Evolutionary conservation across 2,888 invertebrate genomes (phyloP).

Genomic region (Eurytoma californica): DNA sequence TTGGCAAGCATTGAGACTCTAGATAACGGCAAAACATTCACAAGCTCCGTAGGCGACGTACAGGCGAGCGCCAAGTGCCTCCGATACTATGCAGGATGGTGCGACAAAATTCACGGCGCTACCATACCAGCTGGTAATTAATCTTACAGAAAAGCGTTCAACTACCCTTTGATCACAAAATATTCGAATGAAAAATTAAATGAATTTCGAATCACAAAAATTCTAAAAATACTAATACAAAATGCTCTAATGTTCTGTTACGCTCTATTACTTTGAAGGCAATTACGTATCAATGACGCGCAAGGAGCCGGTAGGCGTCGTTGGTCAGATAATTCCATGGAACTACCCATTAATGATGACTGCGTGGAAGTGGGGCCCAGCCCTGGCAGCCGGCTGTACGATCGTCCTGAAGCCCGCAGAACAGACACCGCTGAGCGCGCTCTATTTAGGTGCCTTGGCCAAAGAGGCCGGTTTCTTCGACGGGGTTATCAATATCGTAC

Average conservation of each 20-base stretch:
- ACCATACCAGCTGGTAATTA: conserved; percentile 84
- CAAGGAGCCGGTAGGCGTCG: conserved; percentile 86
- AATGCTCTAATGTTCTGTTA: no score
- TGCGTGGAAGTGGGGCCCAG: conserved; percentile 87
- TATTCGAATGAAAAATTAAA: no score
- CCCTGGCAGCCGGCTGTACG: conserved; percentile 82
- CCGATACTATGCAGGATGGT: conserved; percentile 89
- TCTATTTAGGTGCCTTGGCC: conserved; percentile 83
- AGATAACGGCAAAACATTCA: conserved; percentile 87
- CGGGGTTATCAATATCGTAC: conserved; percentile 86
- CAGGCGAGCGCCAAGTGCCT: conserved; percentile 76
- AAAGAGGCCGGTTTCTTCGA: conserved; percentile 89
- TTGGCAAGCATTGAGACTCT: conserved; percentile 86
- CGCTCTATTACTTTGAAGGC: conserved; percentile 75
- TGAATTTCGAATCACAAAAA: no score
- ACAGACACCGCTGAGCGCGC: conserved; percentile 88
- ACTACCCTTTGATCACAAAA: no score
- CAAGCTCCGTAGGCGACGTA: conserved; percentile 77
- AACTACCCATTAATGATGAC: conserved; percentile 88
- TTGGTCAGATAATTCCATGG: conserved; percentile 90
- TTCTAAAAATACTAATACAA: no score
- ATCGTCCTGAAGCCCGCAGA: conserved; percentile 90
- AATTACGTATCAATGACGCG: conserved; percentile 80
- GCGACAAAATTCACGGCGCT: conserved; percentile 90
- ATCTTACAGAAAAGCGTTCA: no score